phyloP scores from a whole-genome alignment of 2,888 invertebrate genomes.

The Tachina grossa region DNA sequence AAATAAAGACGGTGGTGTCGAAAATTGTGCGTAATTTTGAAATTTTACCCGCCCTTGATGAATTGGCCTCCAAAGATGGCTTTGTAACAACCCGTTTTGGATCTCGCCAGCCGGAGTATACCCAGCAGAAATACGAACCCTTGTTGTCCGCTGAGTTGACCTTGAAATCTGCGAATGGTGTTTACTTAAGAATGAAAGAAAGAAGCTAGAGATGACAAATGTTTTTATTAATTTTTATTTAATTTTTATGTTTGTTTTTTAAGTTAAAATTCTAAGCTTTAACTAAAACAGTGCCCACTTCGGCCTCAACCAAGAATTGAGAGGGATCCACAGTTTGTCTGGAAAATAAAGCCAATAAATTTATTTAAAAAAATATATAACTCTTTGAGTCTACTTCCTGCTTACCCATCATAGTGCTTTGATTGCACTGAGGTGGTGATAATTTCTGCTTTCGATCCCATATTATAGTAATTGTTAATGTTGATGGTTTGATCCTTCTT shows the following conservation, averaged over 20 bases:
- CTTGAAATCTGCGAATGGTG: constrained; percentile 83
- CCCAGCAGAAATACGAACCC: constrained; percentile 80
- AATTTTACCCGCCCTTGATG: constrained; percentile 78
- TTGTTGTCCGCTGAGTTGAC: constrained; percentile 83
- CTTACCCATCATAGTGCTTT: constrained; percentile 79
- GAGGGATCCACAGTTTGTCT: constrained; percentile 76
- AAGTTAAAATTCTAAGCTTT: constrained; percentile 65
- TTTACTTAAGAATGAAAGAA: constrained; percentile 82
- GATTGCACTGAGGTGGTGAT: constrained; percentile 81
- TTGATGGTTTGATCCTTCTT: constrained; percentile 82
- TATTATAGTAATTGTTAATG: constrained; percentile 79
- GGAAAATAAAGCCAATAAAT: constrained; percentile 36
- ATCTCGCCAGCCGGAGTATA: constrained; percentile 68
- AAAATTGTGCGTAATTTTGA: constrained; percentile 84
- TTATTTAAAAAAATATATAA: background rate
- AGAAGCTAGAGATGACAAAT: constrained; percentile 70
- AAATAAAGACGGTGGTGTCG: constrained; percentile 84
- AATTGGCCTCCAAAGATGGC: constrained; percentile 76
- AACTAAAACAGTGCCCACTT: constrained; percentile 80
- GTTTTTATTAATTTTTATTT: constrained; percentile 12
- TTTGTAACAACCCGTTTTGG: constrained; percentile 74
- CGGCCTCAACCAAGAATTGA: constrained; percentile 75
- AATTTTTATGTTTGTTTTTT: background rate
- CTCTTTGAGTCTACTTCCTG: background rate
- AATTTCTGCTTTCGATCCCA: constrained; percentile 78